Evolutionary conservation across 2,113 vertebrate genomes (phyloP).

Genomic region (Tachysurus fulvidraco): DNA sequence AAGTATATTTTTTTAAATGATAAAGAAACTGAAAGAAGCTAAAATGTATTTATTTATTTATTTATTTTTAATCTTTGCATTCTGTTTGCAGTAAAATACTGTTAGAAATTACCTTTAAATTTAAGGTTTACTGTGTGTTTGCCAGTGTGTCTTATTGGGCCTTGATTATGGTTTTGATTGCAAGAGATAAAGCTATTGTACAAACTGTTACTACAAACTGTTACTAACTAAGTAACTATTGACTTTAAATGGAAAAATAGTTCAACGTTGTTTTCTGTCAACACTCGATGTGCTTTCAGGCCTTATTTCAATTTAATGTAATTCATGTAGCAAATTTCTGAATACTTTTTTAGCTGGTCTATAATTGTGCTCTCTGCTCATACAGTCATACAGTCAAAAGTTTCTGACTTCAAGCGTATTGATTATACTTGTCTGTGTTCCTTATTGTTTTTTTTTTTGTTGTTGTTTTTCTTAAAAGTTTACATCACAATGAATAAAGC

Average conservation of each 20-base stretch:
- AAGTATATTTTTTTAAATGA: no score
- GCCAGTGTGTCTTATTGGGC: neutral
- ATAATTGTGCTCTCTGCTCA: neutral
- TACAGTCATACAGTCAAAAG: neutral
- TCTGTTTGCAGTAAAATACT: no score
- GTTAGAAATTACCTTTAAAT: no score
- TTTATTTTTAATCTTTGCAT: no score
- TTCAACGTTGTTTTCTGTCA: neutral
- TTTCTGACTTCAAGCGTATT: neutral
- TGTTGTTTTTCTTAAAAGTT: neutral
- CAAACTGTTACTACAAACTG: neutral
- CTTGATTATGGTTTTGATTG: neutral
- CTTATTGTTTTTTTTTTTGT: no score
- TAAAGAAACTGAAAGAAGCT: no score
- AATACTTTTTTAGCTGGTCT: neutral
- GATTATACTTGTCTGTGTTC: neutral
- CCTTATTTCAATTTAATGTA: neutral
- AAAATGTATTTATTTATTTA: no score
- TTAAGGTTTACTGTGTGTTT: neutral
- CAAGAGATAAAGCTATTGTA: neutral
- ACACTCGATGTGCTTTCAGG: neutral
- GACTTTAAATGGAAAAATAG: neutral
- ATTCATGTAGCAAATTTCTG: neutral
- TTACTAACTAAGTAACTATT: neutral
- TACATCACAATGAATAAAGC: neutral